phyloP scores from a whole-genome alignment of 2,888 invertebrate genomes.

The Drosophila diplacantha region DNA sequence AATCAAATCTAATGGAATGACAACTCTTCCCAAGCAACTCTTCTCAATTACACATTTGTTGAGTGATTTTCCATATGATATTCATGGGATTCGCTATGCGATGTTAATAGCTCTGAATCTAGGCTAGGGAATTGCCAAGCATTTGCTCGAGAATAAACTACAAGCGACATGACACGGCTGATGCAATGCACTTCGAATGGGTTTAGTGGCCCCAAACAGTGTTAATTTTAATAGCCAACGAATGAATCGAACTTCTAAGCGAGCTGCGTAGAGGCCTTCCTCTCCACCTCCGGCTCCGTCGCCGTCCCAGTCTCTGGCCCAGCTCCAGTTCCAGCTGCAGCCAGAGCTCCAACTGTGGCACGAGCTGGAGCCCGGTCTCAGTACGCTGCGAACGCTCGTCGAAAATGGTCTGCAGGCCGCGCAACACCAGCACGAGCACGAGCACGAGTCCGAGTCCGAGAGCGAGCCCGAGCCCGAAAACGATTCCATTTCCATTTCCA shows the following conservation, averaged over 20 bases:
- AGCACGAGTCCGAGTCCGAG: constrained; percentile 1
- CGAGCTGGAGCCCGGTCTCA: constrained; percentile 44
- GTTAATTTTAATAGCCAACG: not conserved
- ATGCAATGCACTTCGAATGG: constrained; percentile 10
- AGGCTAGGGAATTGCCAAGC: not conserved
- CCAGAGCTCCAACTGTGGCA: constrained; percentile 6
- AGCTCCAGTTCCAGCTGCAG: constrained; percentile 6
- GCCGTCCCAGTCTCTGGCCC: constrained; percentile 11
- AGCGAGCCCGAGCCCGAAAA: constrained; percentile 38
- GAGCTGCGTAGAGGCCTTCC: not conserved
- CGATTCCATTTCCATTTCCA: constrained; percentile 17
- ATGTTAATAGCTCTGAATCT: not conserved
- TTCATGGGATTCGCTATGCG: not conserved
- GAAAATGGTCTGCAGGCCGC: constrained; percentile 69
- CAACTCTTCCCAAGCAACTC: too few relatives aligned
- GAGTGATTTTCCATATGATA: not conserved
- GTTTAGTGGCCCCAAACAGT: constrained; percentile 3
- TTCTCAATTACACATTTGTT: not conserved
- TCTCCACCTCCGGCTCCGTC: constrained; percentile 10
- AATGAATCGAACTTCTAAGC: constrained; percentile 10
- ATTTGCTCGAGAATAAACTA: not conserved
- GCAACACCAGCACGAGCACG: constrained; percentile 36
- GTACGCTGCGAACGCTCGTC: constrained; percentile 68
- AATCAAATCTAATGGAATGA: not conserved
- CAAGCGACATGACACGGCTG: not conserved